Base-by-base conservation (phyloP, 2,888 invertebrate species). In the Platycheirus rosarum region DNA sequence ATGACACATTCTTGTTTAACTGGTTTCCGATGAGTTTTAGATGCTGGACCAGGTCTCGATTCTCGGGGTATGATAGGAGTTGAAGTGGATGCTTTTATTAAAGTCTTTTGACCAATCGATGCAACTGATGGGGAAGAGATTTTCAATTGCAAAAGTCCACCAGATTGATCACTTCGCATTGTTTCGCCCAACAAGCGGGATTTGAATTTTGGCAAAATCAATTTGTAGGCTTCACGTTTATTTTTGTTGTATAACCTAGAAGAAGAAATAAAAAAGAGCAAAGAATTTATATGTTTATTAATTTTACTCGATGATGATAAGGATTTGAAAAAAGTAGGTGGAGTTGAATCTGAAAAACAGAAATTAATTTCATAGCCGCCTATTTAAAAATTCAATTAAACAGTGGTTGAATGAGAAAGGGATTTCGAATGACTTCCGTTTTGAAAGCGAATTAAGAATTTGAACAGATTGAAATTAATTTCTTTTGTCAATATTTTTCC, bases 131-230 rank as follows among this genome's bases (percentile, higher is more conserved):
- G 68, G 29, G 51, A 62, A 7, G 77, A n/a, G 9, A 82, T 77
- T 82, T 82, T 82, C 37, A 82, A 73, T 44, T 77, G 77, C 29
- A 82, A 73, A 2, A 77, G 20, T 37, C 82, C 77, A 73, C 82
- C 77, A 1, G 71, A 73, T 46, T 82, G 77, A 37, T 68, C 68
- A 44, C 71, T 68, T 40, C 82, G 82, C 77, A 82, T 71, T 68
- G 76, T 71, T 48, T 65, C 49, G n/a, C 48, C 16, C 2, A 20
- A 14, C n/a, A 37, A 55, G 32, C 40, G 44, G 6, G 77, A 26
- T 49, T 40, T 55, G 14, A 16, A 14, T 35, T 55, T 48, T 42
- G 77, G 77, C 9, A 82, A 18, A 23, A 82, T 73, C 2, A 23
- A 40, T 77, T 82, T 82, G 48, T 82, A 82, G 14, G 73, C 71